Evolutionary conservation across 2,113 vertebrate species (phyloP).

Genomic region (Dolichallabes microphthalmus): DNA sequence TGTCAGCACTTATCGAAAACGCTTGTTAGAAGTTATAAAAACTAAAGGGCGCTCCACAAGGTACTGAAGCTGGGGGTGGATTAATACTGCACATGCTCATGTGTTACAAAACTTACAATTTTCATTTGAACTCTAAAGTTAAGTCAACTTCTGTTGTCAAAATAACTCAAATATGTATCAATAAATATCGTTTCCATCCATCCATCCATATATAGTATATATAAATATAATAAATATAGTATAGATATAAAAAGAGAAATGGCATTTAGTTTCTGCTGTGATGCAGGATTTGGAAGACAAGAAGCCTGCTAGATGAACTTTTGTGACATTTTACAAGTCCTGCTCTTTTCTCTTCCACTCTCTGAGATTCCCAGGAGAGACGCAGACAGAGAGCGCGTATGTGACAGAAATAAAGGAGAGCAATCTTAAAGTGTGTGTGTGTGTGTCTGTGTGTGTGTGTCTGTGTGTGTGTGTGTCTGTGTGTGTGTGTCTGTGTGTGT

Average conservation of each 20-base stretch:
- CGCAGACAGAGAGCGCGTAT: neutral
- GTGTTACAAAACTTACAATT: too few relatives aligned
- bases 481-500: slow-evolving; percentile 2
- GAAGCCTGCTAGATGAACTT: slow-evolving; percentile 2
- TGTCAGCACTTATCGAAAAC: too few relatives aligned
- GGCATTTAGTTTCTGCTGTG: neutral
- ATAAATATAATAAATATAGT: too few relatives aligned
- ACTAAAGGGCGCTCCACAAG: too few relatives aligned
- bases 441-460: neutral
- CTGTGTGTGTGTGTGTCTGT: neutral
- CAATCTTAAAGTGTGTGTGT: neutral
- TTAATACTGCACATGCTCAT: too few relatives aligned
- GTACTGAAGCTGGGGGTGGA: too few relatives aligned
- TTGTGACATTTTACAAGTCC: slow-evolving; percentile 4
- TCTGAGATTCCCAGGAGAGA: neutral
- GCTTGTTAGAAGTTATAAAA: too few relatives aligned
- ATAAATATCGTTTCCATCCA: too few relatives aligned
- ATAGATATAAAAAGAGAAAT: neutral
- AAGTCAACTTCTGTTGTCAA: too few relatives aligned
- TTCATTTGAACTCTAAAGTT: too few relatives aligned
- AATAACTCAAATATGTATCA: too few relatives aligned
- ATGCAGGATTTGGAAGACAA: neutral
- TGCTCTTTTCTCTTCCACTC: neutral
- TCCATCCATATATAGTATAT: too few relatives aligned
- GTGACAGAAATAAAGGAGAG: neutral